Evolutionary conservation across 2,888 invertebrate species (phyloP), one percentile per base, ranked within the genome.

Genomic region (Melanophora roralis): DNA sequence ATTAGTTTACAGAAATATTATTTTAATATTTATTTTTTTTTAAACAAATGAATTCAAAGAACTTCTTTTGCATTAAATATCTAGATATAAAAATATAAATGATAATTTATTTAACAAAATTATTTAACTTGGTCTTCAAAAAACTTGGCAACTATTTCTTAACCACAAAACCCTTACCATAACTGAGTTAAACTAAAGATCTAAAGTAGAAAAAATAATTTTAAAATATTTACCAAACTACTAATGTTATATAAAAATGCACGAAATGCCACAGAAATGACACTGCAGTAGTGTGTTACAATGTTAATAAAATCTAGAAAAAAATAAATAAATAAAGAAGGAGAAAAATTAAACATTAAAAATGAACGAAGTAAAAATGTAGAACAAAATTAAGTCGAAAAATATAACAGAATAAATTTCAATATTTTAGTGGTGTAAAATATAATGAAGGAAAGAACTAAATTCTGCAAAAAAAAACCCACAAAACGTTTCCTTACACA

Each of bases 221-320:
- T 7, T 23, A 51, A 55, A 59, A 59, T 59, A 47, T 59, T 69
- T 69, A 57, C 55, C 57, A 68, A 49, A 21, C 65, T 36, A 45
- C 59, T 53, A 36, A 16, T 51, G 59, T 14, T 72, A 57, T 72
- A 71, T 51, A 78, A 62, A 81, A 81, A 78, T 68, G 75, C 71
- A 68, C 59, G 68, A 78, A 75, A 75, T 74, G 71, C 75, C 81
- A 78, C 81, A 81, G 68, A 72, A 81, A 75, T 78, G 81, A 59
- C 78, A 81, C 60, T 65, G 78, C 74, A 57, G 78, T 65, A 71
- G 77, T 65, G 76, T 76, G 71, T 65, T 62, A 53, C 74, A 80
- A 73, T 71, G 79, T 75, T 74, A 71, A 67, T 74, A 65, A 75
- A 36, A 71, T 53, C 19, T 40, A 32, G 38, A 14, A 14, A 40